These are phyloP conservation scores for Mormyrops boulengeri DNA, from an alignment of 2,797 vertebrate genomes.

Conservation along the genomic window DNA sequence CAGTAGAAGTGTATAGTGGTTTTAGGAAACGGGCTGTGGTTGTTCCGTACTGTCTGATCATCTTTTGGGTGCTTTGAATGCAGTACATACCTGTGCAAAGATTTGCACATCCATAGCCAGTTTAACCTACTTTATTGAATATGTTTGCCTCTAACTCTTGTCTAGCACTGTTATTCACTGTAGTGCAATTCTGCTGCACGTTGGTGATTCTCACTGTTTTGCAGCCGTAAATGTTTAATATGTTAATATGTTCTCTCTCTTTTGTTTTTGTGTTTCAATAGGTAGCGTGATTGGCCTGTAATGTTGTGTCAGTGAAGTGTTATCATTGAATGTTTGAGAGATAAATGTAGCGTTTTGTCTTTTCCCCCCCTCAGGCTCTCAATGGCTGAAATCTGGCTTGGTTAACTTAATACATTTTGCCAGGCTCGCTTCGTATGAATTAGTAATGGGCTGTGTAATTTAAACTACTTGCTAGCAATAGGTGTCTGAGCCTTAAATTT, in stretches of 20 bases:
- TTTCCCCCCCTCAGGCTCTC: background rate
- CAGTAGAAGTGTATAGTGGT: background rate
- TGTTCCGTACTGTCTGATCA: background rate
- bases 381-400: background rate
- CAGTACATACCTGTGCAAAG: background rate
- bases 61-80: background rate
- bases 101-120: background rate
- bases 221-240: background rate
- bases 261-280: background rate
- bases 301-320: background rate
- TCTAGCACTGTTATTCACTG: background rate
- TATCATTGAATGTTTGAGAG: background rate
- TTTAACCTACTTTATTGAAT: background rate
- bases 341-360: background rate
- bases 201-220: background rate
- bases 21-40: background rate
- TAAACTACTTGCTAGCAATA: background rate
- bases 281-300: background rate
- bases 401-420: background rate
- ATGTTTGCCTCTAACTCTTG: background rate
- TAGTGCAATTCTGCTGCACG: background rate
- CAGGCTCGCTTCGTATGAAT: background rate
- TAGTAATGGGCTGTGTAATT: conserved; percentile 2
- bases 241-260: background rate
- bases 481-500: conserved; percentile 4